These are phyloP conservation scores for Petroica traversi DNA, from an alignment of 2,113 vertebrate species.

Conservation along the genomic window DNA sequence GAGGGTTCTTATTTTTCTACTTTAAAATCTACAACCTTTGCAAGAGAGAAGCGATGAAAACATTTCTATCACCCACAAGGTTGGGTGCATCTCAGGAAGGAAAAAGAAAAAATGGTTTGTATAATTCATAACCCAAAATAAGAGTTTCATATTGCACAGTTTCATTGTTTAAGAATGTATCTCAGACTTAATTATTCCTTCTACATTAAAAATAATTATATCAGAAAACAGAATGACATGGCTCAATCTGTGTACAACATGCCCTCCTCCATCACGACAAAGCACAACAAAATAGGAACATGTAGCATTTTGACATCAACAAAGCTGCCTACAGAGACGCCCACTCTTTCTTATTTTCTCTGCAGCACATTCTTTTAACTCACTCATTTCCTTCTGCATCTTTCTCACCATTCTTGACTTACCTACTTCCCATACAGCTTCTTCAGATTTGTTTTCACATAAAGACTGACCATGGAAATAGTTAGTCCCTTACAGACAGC, in stretches of 20 bases:
- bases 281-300: conserved; percentile 36
- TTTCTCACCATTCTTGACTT: background rate
- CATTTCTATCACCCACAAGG: background rate
- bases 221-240: background rate
- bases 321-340: conserved; percentile 10
- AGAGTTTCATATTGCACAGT: background rate
- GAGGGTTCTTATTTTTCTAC: background rate
- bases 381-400: background rate
- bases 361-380: conserved; percentile 1
- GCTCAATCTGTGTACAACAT: background rate
- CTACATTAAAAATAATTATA: background rate
- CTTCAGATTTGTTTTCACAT: background rate
- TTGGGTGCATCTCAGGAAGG: background rate
- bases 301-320: conserved; percentile 30
- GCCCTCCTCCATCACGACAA: background rate
- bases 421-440: background rate
- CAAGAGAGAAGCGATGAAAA: background rate
- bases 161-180: background rate
- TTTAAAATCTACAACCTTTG: background rate
- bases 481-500: background rate
- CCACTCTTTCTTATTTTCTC: conserved; percentile 38
- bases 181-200: background rate
- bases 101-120: background rate
- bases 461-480: background rate
- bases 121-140: background rate